Evolutionary conservation across 2,888 invertebrate species (phyloP), one percentile per base, ranked within the genome.

Genomic region (Hypselothyrea guttata): DNA sequence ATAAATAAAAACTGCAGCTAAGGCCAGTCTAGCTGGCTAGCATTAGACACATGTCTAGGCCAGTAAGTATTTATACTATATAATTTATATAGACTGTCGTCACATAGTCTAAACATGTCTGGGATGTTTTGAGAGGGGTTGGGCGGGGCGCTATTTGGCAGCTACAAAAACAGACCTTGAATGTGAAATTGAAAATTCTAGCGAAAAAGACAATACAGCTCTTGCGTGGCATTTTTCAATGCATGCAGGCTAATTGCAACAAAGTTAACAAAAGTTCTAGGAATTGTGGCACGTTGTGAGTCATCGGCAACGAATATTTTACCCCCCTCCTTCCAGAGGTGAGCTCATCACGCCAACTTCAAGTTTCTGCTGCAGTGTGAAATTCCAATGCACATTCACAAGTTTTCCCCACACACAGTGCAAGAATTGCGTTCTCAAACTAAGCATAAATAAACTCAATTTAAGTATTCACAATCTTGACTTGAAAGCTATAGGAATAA

Each of bases 181-280:
- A 72, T 58, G 57, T 72, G 77, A 76, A 73, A 73, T 68, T 77
- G 76, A 74, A 74, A 72, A 42, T 75, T 67, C 62, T 34, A 56
- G 46, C 46, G 44, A 48, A 72, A 9, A 18, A 12, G 28, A 44
- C 1, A 42, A n/a, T n/a, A n/a, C n/a, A n/a, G n/a, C n/a, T n/a
- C n/a, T n/a, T n/a, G n/a, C n/a, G n/a, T n/a, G n/a, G n/a, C n/a
- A n/a, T n/a, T n/a, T n/a, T n/a, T n/a, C n/a, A n/a, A 42, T 71
- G 58, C 30, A 38, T 22, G 9, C 4, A 31, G 33, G 27, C 71
- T 82, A 76, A 82, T 75, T 82, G 83, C 75, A 44, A 69, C 71
- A 58, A 55, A 67, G 71, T 18, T 42, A 13, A 40, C 27, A 48
- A 31, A 48, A 22, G 22, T 22, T 22, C 22, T 22, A 2, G 22